phyloP scores from a whole-genome alignment of 2,888 invertebrate species.

The Melieria crassipennis region DNA sequence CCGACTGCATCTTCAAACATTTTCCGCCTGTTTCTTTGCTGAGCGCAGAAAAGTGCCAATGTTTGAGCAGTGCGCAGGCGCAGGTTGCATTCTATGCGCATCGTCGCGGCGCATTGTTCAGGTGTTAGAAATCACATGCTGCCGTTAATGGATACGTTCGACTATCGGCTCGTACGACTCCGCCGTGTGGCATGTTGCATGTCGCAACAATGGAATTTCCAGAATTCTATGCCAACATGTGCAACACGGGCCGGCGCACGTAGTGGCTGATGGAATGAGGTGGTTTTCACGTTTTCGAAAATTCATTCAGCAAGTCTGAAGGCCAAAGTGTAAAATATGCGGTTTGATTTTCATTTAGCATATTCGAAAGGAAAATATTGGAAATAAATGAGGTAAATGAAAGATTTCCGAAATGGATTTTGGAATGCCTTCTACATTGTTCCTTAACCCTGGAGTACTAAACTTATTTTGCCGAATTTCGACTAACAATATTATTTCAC shows the following conservation, averaged over 20 bases:
- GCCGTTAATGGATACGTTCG: constrained; percentile 39
- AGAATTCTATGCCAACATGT: constrained; percentile 18
- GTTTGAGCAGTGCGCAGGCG: constrained; percentile 12
- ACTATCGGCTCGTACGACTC: background rate
- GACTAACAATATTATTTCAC: too few relatives aligned
- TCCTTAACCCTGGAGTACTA: too few relatives aligned
- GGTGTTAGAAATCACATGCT: constrained; percentile 47
- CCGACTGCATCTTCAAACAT: constrained; percentile 29
- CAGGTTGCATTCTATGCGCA: background rate
- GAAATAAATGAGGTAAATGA: too few relatives aligned
- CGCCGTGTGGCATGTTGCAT: background rate
- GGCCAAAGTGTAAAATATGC: too few relatives aligned
- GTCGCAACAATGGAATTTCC: constrained; percentile 23
- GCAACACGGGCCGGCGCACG: background rate
- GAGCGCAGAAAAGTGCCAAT: constrained; percentile 2
- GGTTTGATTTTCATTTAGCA: too few relatives aligned
- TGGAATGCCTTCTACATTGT: too few relatives aligned
- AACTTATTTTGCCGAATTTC: too few relatives aligned
- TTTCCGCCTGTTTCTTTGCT: background rate
- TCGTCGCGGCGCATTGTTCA: constrained; percentile 39
- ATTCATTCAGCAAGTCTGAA: too few relatives aligned
- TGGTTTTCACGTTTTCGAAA: too few relatives aligned
- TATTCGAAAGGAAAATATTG: too few relatives aligned
- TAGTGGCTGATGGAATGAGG: background rate
- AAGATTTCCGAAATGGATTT: too few relatives aligned